These are phyloP conservation scores for Natrix natrix DNA, from an alignment of 2,797 vertebrate species.

Conservation along the genomic window DNA sequence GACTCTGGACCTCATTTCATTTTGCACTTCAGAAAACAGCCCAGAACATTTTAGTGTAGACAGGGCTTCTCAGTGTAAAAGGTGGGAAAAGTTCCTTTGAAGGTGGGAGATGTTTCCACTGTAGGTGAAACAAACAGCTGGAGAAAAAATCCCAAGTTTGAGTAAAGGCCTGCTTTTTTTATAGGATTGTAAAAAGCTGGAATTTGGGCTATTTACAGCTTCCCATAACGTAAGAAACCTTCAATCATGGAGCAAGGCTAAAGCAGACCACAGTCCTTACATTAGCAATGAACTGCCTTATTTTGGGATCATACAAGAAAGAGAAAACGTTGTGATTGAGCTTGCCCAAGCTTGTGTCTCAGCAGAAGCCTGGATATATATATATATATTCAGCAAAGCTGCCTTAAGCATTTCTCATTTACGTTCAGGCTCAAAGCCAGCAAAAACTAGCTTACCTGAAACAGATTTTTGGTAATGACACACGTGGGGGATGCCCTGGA, in stretches of 20 bases:
- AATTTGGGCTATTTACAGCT: background rate
- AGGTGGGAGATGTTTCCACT: background rate
- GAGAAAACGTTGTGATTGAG: background rate
- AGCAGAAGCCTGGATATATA: background rate
- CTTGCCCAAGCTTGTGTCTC: background rate
- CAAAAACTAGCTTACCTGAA: constrained; percentile 18
- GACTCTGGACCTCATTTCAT: background rate
- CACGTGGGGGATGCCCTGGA: constrained; percentile 19
- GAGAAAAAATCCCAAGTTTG: background rate
- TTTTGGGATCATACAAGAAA: background rate
- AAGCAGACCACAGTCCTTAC: background rate
- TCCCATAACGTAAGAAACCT: background rate
- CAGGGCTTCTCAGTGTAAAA: background rate
- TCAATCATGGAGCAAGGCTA: background rate
- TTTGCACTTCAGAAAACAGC: background rate
- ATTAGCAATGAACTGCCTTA: background rate
- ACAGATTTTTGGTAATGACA: constrained; percentile 13
- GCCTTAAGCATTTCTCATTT: constrained; percentile 19
- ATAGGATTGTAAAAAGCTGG: background rate
- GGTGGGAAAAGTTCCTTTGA: background rate
- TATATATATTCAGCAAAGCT: background rate
- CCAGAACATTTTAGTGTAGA: background rate
- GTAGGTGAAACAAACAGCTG: background rate
- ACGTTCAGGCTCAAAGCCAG: constrained; percentile 11
- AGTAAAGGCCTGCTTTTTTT: background rate